phyloP scores from a whole-genome alignment of 2,113 vertebrate species.

The Dicerorhinus sumatrensis region DNA sequence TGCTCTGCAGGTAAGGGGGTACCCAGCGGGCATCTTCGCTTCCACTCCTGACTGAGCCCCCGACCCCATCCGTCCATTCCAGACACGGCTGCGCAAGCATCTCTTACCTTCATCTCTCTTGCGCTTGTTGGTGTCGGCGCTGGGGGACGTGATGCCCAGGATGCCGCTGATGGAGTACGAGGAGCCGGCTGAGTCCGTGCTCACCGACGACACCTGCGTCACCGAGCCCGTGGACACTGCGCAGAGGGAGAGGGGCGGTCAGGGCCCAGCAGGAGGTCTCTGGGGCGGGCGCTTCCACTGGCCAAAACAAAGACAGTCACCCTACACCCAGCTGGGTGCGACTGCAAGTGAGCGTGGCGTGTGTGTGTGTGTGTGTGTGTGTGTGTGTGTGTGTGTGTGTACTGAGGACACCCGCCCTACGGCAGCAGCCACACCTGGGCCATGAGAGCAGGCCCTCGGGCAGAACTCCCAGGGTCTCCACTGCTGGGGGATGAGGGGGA shows the following conservation, averaged over 20 bases:
- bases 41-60: not conserved
- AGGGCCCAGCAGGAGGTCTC: not conserved
- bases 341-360: no score
- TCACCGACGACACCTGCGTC: constrained; percentile 96
- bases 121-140: constrained; percentile 95
- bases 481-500: not conserved
- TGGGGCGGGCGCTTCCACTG: not conserved
- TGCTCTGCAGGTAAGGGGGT: not conserved
- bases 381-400: no score
- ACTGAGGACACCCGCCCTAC: no score
- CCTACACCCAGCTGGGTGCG: not conserved
- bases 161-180: constrained; percentile 99
- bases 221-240: constrained; percentile 95
- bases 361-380: no score
- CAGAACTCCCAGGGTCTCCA: not conserved
- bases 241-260: constrained; percentile 68
- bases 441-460: accelerated
- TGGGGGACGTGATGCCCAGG: constrained; percentile 95
- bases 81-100: accelerated
- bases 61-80: not conserved
- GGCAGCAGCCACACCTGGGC: not conserved
- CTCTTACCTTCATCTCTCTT: constrained; percentile 97
- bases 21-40: not conserved
- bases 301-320: not conserved
- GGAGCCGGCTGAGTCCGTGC: constrained; percentile 96